A percentile compares a stretch with the other conserved stretches of the same genome.
Evolutionary conservation across 2,888 invertebrate species (phyloP).

Genomic region (Mactromeris polynyma): DNA sequence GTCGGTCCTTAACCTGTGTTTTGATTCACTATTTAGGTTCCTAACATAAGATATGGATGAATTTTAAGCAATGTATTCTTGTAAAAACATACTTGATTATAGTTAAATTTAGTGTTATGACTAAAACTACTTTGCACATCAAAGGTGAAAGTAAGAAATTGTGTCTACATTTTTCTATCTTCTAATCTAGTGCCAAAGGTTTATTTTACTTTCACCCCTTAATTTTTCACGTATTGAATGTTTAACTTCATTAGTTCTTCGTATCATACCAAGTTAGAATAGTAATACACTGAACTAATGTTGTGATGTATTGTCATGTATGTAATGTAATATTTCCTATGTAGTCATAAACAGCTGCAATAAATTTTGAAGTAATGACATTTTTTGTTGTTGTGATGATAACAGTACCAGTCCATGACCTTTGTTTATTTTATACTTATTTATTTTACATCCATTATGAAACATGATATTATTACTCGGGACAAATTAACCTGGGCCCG

Average conservation of each 20-base stretch:
- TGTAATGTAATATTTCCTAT: conserved; percentile 25
- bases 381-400: too few species aligned
- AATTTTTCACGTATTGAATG: not conserved
- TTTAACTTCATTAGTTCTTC: not conserved
- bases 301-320: not conserved
- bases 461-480: too few species aligned
- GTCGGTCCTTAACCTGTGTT: not conserved
- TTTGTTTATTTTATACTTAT: too few species aligned
- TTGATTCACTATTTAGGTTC: not conserved
- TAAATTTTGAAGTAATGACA: conserved; percentile 19
- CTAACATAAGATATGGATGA: not conserved
- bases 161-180: not conserved
- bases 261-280: not conserved
- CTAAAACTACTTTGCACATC: not conserved
- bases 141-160: not conserved
- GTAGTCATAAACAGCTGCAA: conserved; percentile 32
- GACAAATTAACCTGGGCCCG: too few species aligned
- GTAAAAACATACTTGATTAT: not conserved
- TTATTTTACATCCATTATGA: too few species aligned
- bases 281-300: not conserved
- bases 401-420: too few species aligned
- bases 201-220: not conserved
- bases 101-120: not conserved
- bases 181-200: not conserved
- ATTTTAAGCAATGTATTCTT: not conserved